Percentiles rank a stretch among this genome's conserved stretches.
Evolutionary conservation across 1,140 invertebrate genomes (phyloP).

Genomic region (Elysia chlorotica): DNA sequence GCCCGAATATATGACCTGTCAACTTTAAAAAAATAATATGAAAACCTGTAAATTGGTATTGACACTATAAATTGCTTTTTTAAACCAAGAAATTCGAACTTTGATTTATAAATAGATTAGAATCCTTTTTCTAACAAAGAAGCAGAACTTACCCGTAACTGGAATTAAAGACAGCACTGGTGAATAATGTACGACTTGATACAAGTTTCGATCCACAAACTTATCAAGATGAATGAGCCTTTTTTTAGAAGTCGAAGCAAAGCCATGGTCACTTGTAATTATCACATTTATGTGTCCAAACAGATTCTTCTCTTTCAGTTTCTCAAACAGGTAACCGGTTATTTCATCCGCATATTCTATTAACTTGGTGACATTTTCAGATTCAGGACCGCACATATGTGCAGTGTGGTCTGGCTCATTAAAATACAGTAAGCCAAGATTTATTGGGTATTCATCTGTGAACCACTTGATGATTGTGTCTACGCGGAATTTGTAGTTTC

Average conservation of each 20-base stretch:
- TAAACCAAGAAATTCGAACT: too few species aligned
- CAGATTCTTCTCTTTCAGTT: slow-evolving; percentile 55
- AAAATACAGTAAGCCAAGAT: slow-evolving; percentile 74
- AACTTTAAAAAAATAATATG: too few species aligned
- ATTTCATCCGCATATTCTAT: slow-evolving; percentile 37
- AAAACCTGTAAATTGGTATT: too few species aligned
- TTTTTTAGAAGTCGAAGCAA: slow-evolving; percentile 65
- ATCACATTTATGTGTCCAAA: slow-evolving; percentile 70
- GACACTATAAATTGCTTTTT: too few species aligned
- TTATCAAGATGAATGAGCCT: slow-evolving; percentile 68
- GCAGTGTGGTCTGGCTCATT: slow-evolving; percentile 73
- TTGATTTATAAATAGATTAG: too few species aligned
- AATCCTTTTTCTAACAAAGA: too few species aligned
- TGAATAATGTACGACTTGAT: not conserved
- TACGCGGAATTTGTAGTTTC: slow-evolving; percentile 66
- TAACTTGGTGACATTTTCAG: slow-evolving; percentile 42
- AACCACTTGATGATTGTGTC: slow-evolving; percentile 74
- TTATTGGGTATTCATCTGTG: slow-evolving; percentile 47
- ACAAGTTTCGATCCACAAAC: slow-evolving; percentile 59
- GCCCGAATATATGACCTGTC: too few species aligned
- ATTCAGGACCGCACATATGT: slow-evolving; percentile 59
- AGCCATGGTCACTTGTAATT: slow-evolving; percentile 78
- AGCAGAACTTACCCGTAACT: not conserved
- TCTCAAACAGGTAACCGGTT: slow-evolving; percentile 50
- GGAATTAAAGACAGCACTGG: not conserved